Percentiles rank a stretch among this genome's conserved stretches.
phyloP scores from a whole-genome alignment of 2,797 vertebrate genomes.

The Helarctos malayanus region DNA sequence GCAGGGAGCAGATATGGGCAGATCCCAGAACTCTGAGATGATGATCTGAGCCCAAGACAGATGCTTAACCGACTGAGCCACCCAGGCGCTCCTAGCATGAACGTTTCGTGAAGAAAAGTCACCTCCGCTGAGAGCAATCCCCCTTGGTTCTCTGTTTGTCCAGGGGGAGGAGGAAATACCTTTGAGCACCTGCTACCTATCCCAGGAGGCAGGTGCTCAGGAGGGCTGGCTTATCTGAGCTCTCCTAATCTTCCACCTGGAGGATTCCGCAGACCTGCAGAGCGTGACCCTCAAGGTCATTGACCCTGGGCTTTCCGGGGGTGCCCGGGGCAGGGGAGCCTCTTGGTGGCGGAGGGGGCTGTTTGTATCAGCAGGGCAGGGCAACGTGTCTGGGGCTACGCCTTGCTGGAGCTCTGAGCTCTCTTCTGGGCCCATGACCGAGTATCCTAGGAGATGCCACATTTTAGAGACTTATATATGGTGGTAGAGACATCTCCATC shows the following conservation, averaged over 20 bases:
- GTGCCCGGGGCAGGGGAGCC: background rate
- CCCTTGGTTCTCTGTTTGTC: accelerated
- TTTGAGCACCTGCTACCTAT: background rate
- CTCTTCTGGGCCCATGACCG: background rate
- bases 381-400: accelerated
- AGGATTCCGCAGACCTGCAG: accelerated
- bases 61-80: background rate
- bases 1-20: background rate
- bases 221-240: background rate
- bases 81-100: background rate
- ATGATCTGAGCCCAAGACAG: background rate
- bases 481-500: background rate
- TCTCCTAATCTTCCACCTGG: background rate
- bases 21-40: background rate
- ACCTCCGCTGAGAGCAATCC: accelerated
- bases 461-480: accelerated
- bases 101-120: background rate
- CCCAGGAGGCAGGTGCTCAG: background rate
- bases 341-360: accelerated
- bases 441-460: background rate
- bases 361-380: accelerated
- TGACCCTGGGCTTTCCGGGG: accelerated
- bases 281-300: background rate
- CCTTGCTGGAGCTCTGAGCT: background rate
- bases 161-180: background rate